Conservation (phyloP, 2,888 invertebrate species). For the Eristalis intricaria region DNA sequence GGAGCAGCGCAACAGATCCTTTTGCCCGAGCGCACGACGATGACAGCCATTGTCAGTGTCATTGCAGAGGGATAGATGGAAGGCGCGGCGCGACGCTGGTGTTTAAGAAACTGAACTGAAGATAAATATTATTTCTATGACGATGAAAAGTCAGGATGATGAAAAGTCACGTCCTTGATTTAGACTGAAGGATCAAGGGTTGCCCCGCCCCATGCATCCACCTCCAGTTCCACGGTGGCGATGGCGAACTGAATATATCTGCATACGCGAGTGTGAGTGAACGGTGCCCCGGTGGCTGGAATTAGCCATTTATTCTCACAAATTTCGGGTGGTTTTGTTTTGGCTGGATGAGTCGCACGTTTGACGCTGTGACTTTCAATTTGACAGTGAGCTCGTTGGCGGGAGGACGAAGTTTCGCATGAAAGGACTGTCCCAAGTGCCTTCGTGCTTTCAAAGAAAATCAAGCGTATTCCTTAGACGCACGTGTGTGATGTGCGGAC, state of each 20-base stretch:
- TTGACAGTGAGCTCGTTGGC: not conserved
- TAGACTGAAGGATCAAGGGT: constrained; percentile 54
- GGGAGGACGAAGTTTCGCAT: not conserved
- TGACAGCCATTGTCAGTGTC: constrained; percentile 54
- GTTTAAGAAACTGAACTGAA: constrained; percentile 1
- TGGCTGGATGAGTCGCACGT: not conserved
- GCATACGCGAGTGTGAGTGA: constrained; percentile 18
- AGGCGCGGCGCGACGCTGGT: not conserved
- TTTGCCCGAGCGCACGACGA: not conserved
- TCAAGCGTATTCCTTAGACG: not conserved
- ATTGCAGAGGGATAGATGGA: not conserved
- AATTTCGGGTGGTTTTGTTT: constrained; percentile 5
- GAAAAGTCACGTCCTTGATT: constrained; percentile 67
- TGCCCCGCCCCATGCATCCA: constrained; percentile 5
- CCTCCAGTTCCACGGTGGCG: constrained; percentile 12
- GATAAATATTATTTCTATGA: too few relatives aligned
- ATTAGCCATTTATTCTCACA: constrained; percentile 14
- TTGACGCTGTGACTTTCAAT: not conserved
- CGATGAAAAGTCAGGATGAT: constrained; percentile 41
- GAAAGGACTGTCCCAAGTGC: not conserved
- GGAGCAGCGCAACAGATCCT: constrained; percentile 23
- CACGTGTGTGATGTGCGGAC: not conserved
- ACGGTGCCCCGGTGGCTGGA: not conserved
- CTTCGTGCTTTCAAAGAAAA: not conserved
- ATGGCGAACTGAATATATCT: constrained; percentile 56